Base-by-base conservation (phyloP, 2,113 vertebrate genomes). In the Alces alces region DNA sequence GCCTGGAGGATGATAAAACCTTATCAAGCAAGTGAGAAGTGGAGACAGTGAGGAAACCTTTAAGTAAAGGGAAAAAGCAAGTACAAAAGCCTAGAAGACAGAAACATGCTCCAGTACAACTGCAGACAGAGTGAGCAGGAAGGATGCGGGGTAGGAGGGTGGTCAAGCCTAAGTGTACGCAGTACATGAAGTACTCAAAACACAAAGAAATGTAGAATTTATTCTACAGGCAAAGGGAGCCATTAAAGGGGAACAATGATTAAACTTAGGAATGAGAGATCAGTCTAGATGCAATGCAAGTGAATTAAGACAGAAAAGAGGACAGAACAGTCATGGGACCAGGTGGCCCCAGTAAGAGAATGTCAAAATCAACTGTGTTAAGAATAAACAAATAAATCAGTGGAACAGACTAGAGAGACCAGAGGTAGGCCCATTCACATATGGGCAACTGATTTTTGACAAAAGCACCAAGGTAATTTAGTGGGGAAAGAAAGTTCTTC, bases 141-240 rank as follows among this genome's bases (percentile, higher is more conserved):
- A 54, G 15, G 7, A 43, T 6, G 8, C 15, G 0, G 11, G 2
- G 4, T 5, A 9, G 6, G 2, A 5, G 1, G 4, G 45, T 15
- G 54, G 78, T 52, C 15, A 58, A 15, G 15, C n/a, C 43, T 43
- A 66, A 15, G 19, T n/a, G 33, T 78, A 58, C 58, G 14, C 0
- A 30, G 61, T 17, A 70, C 36, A 45, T 5, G 23, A 92, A 93
- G 52, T 23, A 23, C 88, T 76, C 36, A 6, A 55, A 83, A 84
- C 10, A 87, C 47, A 64, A 43, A 66, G 33, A 73, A 50, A 82
- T 47, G 55, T 9, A 58, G 19, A 89, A 39, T 60, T 36, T 45
- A 78, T 23, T 55, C 84, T 33, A 21, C 36, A 86, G 47, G 60
- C 45, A 86, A 87, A 93, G 39, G 73, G 9, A 90, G 73, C 33